Percentiles rank a stretch among this genome's conserved stretches.
Evolutionary conservation across 1,140 invertebrate genomes (phyloP).

Genomic region (Littorina saxatilis): DNA sequence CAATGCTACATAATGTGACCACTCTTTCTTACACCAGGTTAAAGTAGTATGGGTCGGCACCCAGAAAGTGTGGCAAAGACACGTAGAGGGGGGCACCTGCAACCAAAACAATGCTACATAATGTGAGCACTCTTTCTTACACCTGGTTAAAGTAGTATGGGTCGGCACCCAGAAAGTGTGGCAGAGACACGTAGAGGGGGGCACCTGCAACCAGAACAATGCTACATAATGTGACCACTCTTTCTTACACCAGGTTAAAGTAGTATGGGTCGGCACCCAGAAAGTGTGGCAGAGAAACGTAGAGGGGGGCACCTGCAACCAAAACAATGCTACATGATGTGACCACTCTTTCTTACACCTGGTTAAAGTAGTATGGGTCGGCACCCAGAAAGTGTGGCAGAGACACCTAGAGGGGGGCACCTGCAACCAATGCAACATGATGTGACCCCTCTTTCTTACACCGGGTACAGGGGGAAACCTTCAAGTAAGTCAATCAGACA

Average conservation of each 20-base stretch:
- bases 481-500: too few relatives aligned
- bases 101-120: too few relatives aligned
- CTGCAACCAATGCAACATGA: conserved; percentile 27
- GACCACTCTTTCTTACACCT: too few relatives aligned
- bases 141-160: too few relatives aligned
- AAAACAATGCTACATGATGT: background rate
- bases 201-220: conserved; percentile 20
- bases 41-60: conserved; percentile 16
- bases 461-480: conserved; percentile 76
- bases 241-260: too few relatives aligned
- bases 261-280: too few relatives aligned
- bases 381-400: conserved; percentile 54
- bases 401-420: conserved; percentile 55
- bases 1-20: too few relatives aligned
- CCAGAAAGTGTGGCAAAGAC: conserved; percentile 54
- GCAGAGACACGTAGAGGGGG: conserved; percentile 82
- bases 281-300: background rate
- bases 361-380: too few relatives aligned
- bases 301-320: conserved; percentile 74
- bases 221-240: too few relatives aligned
- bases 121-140: too few relatives aligned
- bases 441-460: too few relatives aligned
- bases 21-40: too few relatives aligned
- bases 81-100: conserved; percentile 54
- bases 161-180: conserved; percentile 86